Evolutionary conservation across 2,113 vertebrate genomes (phyloP).

Genomic region (Pleuronectes platessa): DNA sequence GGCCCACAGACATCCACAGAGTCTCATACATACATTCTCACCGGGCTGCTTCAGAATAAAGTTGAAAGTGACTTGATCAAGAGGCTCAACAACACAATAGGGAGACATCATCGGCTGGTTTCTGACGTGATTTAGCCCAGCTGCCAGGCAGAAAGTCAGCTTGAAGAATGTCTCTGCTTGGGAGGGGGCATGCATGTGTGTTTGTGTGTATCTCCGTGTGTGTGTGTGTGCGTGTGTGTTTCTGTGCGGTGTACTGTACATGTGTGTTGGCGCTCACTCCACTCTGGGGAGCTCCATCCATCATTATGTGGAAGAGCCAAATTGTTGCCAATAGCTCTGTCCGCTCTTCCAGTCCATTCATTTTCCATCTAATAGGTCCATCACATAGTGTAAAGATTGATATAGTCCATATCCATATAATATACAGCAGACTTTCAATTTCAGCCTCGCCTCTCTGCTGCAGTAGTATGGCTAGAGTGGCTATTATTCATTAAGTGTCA

Average conservation of each 20-base stretch:
- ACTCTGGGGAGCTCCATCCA: constrained; percentile 40
- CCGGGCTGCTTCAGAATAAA: not conserved
- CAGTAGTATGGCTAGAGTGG: constrained; percentile 22
- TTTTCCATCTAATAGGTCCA: constrained; percentile 47
- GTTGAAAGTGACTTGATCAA: not conserved
- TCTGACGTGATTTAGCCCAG: constrained; percentile 9
- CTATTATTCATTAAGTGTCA: constrained; percentile 48
- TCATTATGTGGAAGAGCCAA: constrained; percentile 51
- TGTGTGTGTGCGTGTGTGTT: not conserved
- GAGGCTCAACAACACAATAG: not conserved
- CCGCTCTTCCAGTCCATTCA: constrained; percentile 39
- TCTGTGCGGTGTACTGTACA: not conserved
- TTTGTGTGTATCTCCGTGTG: not conserved
- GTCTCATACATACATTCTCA: not conserved
- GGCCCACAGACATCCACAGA: constrained; percentile 13
- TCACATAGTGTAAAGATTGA: constrained; percentile 51
- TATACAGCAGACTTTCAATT: constrained; percentile 33
- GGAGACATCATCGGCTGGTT: not conserved
- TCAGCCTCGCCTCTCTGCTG: constrained; percentile 1
- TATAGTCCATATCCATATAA: constrained; percentile 44
- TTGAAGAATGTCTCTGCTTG: constrained; percentile 28
- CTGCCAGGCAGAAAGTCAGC: constrained; percentile 44
- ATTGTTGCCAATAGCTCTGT: constrained; percentile 55
- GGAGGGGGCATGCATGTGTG: constrained; percentile 1
- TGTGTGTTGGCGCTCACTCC: constrained; percentile 13